These are phyloP conservation scores for Poecile atricapillus DNA, from an alignment of 2,113 vertebrate species.

Conservation along the genomic window DNA sequence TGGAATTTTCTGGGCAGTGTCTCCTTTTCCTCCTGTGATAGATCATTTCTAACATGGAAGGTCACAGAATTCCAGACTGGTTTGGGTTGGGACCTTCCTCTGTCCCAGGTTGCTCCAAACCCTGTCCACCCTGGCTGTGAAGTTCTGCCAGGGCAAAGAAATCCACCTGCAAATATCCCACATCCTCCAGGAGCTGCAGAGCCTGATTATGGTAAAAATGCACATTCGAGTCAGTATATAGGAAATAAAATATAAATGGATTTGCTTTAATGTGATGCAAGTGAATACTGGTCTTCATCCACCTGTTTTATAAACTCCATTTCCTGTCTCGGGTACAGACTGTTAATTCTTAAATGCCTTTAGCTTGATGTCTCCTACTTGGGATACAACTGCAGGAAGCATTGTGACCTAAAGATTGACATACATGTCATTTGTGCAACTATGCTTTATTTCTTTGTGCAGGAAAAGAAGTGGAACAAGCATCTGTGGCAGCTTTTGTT, in stretches of 20 bases:
- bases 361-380: slow-evolving; percentile 12
- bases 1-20: neutral
- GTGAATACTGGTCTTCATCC: slow-evolving; percentile 20
- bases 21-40: neutral
- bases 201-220: neutral
- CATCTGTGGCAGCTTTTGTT: neutral
- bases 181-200: neutral
- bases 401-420: slow-evolving; percentile 44
- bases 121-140: neutral
- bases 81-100: neutral
- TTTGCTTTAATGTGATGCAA: slow-evolving; percentile 29
- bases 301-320: slow-evolving; percentile 41
- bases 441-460: slow-evolving; percentile 1
- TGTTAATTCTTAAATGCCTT: slow-evolving; percentile 59
- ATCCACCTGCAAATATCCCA: neutral
- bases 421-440: slow-evolving; percentile 36
- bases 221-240: neutral
- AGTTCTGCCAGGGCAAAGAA: neutral
- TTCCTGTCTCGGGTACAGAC: neutral
- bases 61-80: neutral
- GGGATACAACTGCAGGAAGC: slow-evolving; percentile 33
- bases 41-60: neutral
- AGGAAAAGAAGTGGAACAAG: neutral
- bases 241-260: slow-evolving; percentile 41
- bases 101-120: neutral